A percentile compares a stretch with the other conserved stretches of the same genome.
These are phyloP conservation scores for Metallyticus violacea DNA, from an alignment of 2,888 invertebrate genomes.

Conservation along the genomic window DNA sequence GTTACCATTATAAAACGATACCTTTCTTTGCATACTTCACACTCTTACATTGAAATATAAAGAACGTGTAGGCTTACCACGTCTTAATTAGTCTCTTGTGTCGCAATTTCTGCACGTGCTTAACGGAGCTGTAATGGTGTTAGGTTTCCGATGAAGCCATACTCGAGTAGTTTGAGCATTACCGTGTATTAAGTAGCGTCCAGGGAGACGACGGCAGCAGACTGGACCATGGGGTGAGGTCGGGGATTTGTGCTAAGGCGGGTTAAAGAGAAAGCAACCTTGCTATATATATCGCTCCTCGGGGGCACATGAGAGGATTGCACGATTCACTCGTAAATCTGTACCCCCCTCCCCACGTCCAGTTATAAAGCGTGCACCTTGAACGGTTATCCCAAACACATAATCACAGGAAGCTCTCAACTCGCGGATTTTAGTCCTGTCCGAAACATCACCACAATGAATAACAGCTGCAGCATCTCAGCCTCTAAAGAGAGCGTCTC, in stretches of 20 bases:
- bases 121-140: not conserved
- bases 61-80: too few species aligned
- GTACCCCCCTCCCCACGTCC: not conserved
- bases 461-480: too few species aligned
- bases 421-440: not conserved
- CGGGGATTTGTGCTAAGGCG: constrained; percentile 1
- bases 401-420: not conserved
- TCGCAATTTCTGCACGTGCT: not conserved
- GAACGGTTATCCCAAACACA: not conserved
- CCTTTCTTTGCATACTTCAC: too few species aligned
- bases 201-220: not conserved
- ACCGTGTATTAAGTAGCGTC: not conserved
- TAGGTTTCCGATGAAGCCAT: not conserved
- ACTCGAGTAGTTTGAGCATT: not conserved
- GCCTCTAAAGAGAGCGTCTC: too few species aligned
- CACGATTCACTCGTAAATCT: not conserved
- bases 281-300: constrained; percentile 4
- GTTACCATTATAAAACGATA: too few species aligned
- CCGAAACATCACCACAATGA: not conserved
- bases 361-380: not conserved
- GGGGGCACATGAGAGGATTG: not conserved
- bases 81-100: not conserved
- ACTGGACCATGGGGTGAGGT: not conserved
- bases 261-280: constrained; percentile 10
- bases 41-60: too few species aligned